Evolutionary conservation across 2,888 invertebrate genomes (phyloP), one percentile per base, ranked within the genome.

Genomic region (Noctua janthina): DNA sequence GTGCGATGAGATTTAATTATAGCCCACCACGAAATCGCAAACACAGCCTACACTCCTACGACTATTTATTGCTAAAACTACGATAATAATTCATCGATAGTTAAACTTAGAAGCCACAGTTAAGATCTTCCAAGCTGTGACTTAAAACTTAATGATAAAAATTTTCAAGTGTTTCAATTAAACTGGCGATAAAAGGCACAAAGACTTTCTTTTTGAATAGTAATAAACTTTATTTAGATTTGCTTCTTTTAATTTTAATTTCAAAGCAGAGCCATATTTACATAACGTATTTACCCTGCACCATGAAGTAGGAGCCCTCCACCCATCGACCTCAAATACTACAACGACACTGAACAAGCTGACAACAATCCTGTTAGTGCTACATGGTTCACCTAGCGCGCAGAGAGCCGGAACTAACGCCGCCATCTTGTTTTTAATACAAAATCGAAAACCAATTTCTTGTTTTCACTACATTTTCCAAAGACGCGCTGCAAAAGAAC

Each of bases 281-380:
- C 23, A 76, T 56, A 1, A 39, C 4, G 11, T 64, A 17, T 39
- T n/a, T 43, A 15, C n/a, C 70, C 49, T 39, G 23, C 82, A 74
- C 82, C 54, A 20, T 17, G 5, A 49, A 3, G 29, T 11, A 62
- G 20, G 17, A 64, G 35, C 62, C 81, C 82, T 76, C 76, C 82
- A 82, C 83, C 83, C 83, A 59, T 49, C 13, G 83, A 46, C n/a
- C 76, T 35, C 35, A 17, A 15, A 74, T 10, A 81, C 46, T 59
- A 73, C 64, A 49, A 3, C 2, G 6, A 49, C 73, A 59, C 20
- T 67, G 66, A 29, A 54, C 80, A 68, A 54, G 67, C 59, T 43
- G 17, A 10, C 15, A 2, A 39, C 79, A 43, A 17, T 17, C 29
- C 23, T 23, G 20, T 56, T 49, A 46, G 23, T 59, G 59, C 62